Base-by-base conservation (phyloP, 92 coral and sea anemone genomes). In the Phymanthus crucifer region DNA sequence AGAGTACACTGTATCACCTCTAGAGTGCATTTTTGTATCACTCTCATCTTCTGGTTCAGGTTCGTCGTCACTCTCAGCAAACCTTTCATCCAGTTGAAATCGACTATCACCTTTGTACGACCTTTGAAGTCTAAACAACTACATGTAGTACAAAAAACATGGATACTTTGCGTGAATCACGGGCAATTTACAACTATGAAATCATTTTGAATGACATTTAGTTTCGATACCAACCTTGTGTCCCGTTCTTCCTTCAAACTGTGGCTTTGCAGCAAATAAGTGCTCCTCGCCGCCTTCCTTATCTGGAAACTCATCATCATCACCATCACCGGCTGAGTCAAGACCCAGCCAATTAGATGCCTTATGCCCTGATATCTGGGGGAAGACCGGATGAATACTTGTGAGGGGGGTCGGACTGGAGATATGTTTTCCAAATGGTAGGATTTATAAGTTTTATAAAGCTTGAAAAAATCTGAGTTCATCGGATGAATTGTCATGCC, bases 311-410 rank as follows among this genome's bases (percentile, higher is more conserved):
- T 81, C 95, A 32, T 67, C 88, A 61, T 86, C 93, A 71, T 83
- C 82, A 24, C 58, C 87, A 74, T 84, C 84, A 58, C 90, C 76
- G 64, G 85, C 89, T 52, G 76, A 82, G 66, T 85, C 93, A 71
- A 96, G 84, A 38, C 99, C 99, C 31, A 96, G 91, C 99, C 99
- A 96, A 0, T 90, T 85, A 6, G 89, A 78, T 17, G 99, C 99
- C 76, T 93, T 75, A 21, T 90, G 81, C 8, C 99, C 99, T 35
- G 98, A 90, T 67, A 96, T 89, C 97, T 96, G 66, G 40, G 56
- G n/a, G 9, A 34, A 17, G 3, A 23, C 24, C 6, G 11, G 64
- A 8, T 4, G 11, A 19, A 21, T 21, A n/a, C 27, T 3, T 54
- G 6, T 43, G 14, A 43, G 48, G 0, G 45, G 10, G 45, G 45